phyloP scores from a whole-genome alignment of 2,888 invertebrate genomes.

The Agrochola circellaris region DNA sequence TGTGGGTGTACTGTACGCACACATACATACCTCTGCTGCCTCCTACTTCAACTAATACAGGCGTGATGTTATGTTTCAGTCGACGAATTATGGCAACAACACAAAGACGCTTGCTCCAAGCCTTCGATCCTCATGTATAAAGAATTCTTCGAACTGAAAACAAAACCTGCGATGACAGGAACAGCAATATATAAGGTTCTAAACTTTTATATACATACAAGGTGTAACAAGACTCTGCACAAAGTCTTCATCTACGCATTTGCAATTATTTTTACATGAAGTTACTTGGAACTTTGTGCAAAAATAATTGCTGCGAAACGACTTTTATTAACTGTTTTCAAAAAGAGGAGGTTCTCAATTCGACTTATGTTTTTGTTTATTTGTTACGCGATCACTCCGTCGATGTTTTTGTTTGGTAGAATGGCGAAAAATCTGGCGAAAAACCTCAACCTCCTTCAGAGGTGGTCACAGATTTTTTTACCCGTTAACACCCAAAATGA shows the following conservation, averaged over 20 bases:
- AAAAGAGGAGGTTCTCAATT: too few relatives aligned
- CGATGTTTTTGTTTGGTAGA: too few relatives aligned
- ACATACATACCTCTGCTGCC: neutral
- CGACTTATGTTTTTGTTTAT: too few relatives aligned
- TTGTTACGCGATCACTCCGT: too few relatives aligned
- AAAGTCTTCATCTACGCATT: neutral
- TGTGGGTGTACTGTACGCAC: neutral
- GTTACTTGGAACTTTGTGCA: too few relatives aligned
- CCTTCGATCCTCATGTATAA: neutral
- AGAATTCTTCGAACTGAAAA: neutral
- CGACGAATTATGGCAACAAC: neutral
- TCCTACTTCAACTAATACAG: neutral
- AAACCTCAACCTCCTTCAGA: too few relatives aligned
- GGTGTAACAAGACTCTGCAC: neutral
- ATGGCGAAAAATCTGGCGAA: too few relatives aligned
- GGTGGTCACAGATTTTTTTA: too few relatives aligned
- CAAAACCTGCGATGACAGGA: neutral
- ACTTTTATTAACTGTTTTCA: too few relatives aligned
- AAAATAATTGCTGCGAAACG: too few relatives aligned
- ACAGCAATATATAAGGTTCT: constrained; percentile 12
- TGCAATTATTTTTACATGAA: neutral
- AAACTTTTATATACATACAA: neutral
- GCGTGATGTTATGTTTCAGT: constrained; percentile 29
- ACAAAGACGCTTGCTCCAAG: neutral
- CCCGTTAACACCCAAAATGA: too few relatives aligned